These are phyloP conservation scores for Microcebus lehilahytsara DNA, from an alignment of 2,113 vertebrate species.

Conservation along the genomic window DNA sequence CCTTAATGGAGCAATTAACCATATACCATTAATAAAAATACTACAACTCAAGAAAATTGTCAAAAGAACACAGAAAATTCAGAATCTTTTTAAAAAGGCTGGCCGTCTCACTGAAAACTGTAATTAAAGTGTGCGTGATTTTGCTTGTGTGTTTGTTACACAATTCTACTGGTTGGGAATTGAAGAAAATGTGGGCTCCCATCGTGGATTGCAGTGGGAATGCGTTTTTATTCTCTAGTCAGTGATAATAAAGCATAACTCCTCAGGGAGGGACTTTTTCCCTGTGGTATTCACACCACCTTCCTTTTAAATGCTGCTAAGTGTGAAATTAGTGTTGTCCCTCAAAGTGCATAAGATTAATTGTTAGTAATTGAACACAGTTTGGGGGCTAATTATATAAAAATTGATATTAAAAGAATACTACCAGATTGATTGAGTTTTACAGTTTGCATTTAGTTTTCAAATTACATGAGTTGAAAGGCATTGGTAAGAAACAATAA, in stretches of 20 bases:
- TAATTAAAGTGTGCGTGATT: conserved; percentile 65
- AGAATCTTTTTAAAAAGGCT: conserved; percentile 37
- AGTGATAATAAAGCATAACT: conserved; percentile 59
- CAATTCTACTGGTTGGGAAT: not conserved
- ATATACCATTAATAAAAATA: conserved; percentile 40
- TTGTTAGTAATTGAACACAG: conserved; percentile 84
- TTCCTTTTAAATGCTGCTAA: conserved; percentile 81
- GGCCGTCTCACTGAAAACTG: conserved; percentile 53
- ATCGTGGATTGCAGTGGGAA: conserved; percentile 29
- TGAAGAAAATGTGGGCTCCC: conserved; percentile 34
- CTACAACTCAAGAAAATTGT: conserved; percentile 47
- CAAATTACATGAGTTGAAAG: conserved; percentile 83
- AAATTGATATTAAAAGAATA: conserved; percentile 86
- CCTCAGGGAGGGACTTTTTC: conserved; percentile 55
- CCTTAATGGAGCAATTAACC: conserved; percentile 32
- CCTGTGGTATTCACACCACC: conserved; percentile 55
- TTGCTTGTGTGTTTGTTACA: conserved; percentile 43
- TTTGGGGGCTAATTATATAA: conserved; percentile 85
- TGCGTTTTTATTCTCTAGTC: conserved; percentile 46
- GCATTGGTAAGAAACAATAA: conserved; percentile 84
- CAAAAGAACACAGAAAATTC: conserved; percentile 37
- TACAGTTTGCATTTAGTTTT: conserved; percentile 85
- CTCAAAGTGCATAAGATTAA: conserved; percentile 83
- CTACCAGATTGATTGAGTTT: conserved; percentile 82
- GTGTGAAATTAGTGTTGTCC: conserved; percentile 84